These are phyloP conservation scores for Rhyacophila evoluta DNA, from an alignment of 2,888 invertebrate species.

Conservation along the genomic window DNA sequence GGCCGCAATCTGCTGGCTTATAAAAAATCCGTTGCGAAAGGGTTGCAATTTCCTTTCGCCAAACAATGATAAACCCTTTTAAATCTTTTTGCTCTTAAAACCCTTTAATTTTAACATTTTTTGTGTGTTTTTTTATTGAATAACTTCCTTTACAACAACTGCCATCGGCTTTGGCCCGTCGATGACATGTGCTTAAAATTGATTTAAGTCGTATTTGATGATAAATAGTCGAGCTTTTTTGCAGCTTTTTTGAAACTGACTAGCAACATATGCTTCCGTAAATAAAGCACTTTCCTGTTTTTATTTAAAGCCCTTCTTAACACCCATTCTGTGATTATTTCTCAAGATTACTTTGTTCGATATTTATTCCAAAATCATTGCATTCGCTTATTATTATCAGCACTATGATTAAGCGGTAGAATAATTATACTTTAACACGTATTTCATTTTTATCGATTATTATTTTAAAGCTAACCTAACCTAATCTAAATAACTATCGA, in stretches of 20 bases:
- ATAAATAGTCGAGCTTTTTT: background rate
- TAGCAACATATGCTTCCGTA: background rate
- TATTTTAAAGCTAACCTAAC: too few species aligned
- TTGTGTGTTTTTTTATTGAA: background rate
- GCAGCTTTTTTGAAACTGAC: background rate
- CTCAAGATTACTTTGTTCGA: too few species aligned
- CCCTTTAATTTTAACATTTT: background rate
- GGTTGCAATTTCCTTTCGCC: slow-evolving; percentile 17
- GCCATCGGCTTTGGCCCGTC: background rate
- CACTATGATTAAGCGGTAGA: too few species aligned
- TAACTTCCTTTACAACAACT: slow-evolving; percentile 7
- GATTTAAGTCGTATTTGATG: background rate
- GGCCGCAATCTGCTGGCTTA: background rate
- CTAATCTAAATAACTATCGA: too few species aligned
- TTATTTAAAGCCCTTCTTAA: background rate
- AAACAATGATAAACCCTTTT: slow-evolving; percentile 14
- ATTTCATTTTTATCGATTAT: too few species aligned
- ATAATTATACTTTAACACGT: too few species aligned
- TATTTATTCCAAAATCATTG: too few species aligned
- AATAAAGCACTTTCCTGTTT: background rate
- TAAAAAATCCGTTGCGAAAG: slow-evolving; percentile 16
- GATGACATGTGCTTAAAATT: slow-evolving; percentile 19
- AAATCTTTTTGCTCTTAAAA: background rate
- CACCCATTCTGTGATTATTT: background rate
- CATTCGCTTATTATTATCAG: too few species aligned